Percentiles rank a stretch among this genome's conserved stretches.
Evolutionary conservation across 2,113 vertebrate genomes (phyloP).

Genomic region (Orientallactaga bullata): DNA sequence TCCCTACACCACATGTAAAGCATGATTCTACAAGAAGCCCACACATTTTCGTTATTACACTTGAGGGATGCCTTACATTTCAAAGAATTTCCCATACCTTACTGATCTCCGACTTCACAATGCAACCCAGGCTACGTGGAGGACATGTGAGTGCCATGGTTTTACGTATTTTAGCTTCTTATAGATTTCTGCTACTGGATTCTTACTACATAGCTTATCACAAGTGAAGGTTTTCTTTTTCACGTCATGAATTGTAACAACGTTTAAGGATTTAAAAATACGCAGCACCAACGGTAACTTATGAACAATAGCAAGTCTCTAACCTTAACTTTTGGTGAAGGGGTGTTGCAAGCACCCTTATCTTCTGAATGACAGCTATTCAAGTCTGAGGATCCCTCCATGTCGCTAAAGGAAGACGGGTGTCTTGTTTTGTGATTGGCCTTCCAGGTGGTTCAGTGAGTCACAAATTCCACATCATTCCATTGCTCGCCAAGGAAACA

Average conservation of each 20-base stretch:
- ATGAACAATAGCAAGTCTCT: neutral
- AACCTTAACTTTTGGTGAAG: neutral
- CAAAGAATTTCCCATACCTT: neutral
- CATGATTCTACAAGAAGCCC: conserved; percentile 31
- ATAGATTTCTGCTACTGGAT: neutral
- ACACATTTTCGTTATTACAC: neutral
- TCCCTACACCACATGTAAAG: neutral
- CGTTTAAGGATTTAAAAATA: conserved; percentile 2
- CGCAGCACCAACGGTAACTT: neutral
- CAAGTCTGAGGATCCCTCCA: neutral
- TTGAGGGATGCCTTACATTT: neutral
- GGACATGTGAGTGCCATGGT: neutral
- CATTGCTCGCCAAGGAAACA: conserved; percentile 53
- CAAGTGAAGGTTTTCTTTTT: conserved; percentile 26
- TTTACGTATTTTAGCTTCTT: neutral
- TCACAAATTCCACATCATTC: conserved; percentile 1
- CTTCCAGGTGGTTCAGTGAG: conserved; percentile 38
- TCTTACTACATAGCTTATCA: neutral
- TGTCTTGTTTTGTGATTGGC: conserved; percentile 1
- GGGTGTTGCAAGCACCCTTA: neutral
- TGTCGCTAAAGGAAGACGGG: neutral
- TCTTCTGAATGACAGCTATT: no score
- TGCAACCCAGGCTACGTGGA: neutral
- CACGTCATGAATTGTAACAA: neutral
- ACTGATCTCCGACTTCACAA: neutral